Percentiles rank a stretch among this genome's conserved stretches.
These are phyloP conservation scores for Cyclura pinguis DNA, from an alignment of 2,797 vertebrate species.

Conservation along the genomic window DNA sequence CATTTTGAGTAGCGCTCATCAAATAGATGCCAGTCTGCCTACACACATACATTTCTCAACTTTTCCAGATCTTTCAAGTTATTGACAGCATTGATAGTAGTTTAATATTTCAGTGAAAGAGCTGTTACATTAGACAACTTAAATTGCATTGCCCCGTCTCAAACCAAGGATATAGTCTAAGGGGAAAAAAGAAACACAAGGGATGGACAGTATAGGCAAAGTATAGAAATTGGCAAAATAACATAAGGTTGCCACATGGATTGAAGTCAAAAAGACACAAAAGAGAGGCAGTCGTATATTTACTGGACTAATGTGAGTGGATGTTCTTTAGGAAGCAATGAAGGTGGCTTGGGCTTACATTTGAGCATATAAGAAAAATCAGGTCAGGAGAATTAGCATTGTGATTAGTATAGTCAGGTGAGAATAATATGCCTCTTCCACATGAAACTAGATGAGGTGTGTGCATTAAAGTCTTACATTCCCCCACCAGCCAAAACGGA, in stretches of 20 bases:
- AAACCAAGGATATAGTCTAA: neutral
- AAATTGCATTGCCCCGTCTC: neutral
- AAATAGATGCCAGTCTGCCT: neutral
- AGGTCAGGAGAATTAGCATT: constrained; percentile 25
- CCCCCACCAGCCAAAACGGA: neutral
- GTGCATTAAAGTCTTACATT: constrained; percentile 24
- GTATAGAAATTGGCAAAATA: neutral
- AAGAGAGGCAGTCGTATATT: neutral
- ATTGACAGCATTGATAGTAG: neutral
- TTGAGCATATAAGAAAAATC: neutral
- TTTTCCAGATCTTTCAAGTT: neutral
- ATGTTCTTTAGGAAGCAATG: neutral
- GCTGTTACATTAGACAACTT: constrained; percentile 11
- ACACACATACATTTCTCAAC: neutral
- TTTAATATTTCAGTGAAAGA: neutral
- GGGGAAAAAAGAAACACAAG: neutral
- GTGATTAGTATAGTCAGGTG: constrained; percentile 30
- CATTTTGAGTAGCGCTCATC: too few relatives aligned
- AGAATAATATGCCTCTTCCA: constrained; percentile 18
- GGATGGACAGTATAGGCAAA: neutral
- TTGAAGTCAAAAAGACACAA: neutral
- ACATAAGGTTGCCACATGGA: neutral
- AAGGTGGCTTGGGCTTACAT: neutral
- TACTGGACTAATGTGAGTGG: neutral
- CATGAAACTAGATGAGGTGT: constrained; percentile 36